Percentiles rank a stretch among this genome's conserved stretches.
phyloP scores from a whole-genome alignment of 1,140 invertebrate genomes.

The Ceratosolen solmsi region DNA sequence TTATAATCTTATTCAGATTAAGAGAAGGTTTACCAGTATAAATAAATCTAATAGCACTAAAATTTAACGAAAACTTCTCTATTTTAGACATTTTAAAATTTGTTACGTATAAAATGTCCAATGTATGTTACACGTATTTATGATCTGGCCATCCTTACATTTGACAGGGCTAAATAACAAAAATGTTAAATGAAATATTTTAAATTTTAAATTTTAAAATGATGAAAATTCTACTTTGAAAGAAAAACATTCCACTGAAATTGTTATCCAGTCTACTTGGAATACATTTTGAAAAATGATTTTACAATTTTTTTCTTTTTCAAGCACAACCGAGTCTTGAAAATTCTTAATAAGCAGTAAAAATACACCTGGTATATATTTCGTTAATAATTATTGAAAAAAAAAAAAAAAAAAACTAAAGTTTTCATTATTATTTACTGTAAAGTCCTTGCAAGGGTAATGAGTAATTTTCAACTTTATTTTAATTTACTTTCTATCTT shows the following conservation, averaged over 20 bases:
- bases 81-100: not conserved
- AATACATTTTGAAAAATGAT: conserved; percentile 24
- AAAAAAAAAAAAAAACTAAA: conserved; percentile 9
- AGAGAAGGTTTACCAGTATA: not conserved
- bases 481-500: conserved; percentile 47
- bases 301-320: not conserved
- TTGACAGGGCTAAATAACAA: not conserved
- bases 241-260: not conserved
- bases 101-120: not conserved
- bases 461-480: conserved; percentile 48
- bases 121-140: not conserved
- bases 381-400: conserved; percentile 22
- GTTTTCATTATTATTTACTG: conserved; percentile 38
- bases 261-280: conserved; percentile 6
- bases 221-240: conserved; percentile 1
- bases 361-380: not conserved
- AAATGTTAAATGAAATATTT: conserved; percentile 4
- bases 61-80: not conserved
- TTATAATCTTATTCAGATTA: not conserved
- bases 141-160: not conserved
- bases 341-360: conserved; percentile 35
- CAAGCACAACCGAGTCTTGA: not conserved
- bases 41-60: not conserved
- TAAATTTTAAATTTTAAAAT: conserved; percentile 2
- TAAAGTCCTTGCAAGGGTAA: not conserved